Base-by-base conservation (phyloP, 2,888 invertebrate genomes). In the Tiliacea aurago region DNA sequence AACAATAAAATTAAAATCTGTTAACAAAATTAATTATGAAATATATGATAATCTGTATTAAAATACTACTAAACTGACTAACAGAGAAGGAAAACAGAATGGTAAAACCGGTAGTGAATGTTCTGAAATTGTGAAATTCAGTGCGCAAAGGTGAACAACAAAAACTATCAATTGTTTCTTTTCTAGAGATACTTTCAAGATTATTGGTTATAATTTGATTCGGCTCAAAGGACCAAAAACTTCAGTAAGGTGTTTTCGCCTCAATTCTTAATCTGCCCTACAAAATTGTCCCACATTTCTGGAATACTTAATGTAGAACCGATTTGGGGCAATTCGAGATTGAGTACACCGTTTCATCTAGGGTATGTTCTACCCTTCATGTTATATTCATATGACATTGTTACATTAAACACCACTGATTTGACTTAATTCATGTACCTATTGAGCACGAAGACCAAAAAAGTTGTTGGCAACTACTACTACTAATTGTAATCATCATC, bases 321-420 rank as follows among this genome's bases (percentile, higher is more conserved):
- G 64, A 76, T 74, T 76, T 65, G 28, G 43, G 37, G 23, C 49
- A 58, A 51, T 58, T 65, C 76, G 51, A 65, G 20, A 65, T 58
- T 43, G n/a, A 66, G 23, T 37, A 76, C 33, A 43, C 11, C n/a
- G 18, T 20, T 15, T 11, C 13, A 11, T n/a, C 5, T n/a, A 15
- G 33, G 5, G 13, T 37, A 28, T 37, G 20, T 63, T 28, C 18
- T 64, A 47, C 37, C 13, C 23, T 43, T 43, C 41, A 20, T 28
- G 10, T 33, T 41, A 71, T 41, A 41, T 47, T 72, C 15, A 49
- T 72, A 4, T 23, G 20, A 33, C 49, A 49, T 23, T 10, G 41
- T 58, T 28, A 65, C 43, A 70, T 43, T 51, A 33, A 49, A 18
- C 18, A 51, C 1, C 11, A 49, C 7, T 28, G 9, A 59, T 18